Base-by-base conservation (phyloP, 2,113 vertebrate species). In the Phrynosoma platyrhinos region DNA sequence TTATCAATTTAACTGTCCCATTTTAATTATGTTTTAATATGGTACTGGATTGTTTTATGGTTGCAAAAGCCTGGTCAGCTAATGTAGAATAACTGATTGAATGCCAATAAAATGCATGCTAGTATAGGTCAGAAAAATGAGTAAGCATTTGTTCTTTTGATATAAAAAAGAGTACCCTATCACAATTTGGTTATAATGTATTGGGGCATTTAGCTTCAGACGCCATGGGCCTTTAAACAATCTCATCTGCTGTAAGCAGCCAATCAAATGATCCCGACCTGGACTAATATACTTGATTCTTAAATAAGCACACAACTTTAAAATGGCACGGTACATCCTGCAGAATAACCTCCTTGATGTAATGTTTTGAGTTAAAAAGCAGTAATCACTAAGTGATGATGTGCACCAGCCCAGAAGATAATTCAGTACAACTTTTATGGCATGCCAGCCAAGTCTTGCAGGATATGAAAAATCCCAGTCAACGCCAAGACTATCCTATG, bases 401-500 rank as follows among this genome's bases (percentile, higher is more conserved):
- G 79, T 66, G 12, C 79, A 64, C 86, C 79, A 82, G 69, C 69
- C 86, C 86, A 87, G 71, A 82, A 87, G 86, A 82, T 82, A 87
- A 87, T 87, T 87, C 55, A 75, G 86, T 87, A 75, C 53, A 87
- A 87, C 79, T 87, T 82, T 87, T 87, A 87, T 75, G 79, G 69
- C 79, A 74, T 87, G 69, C 86, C 86, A 87, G 79, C 79, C 79
- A 82, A 87, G 36, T 75, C 86, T 87, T 75, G 86, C 79, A 66
- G 69, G 79, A 87, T 75, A 82, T 87, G 79, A 87, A 87, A 87
- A 87, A 82, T 42, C 86, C 71, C 53, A 87, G 69, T 76, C 69
- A 87, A 82, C 53, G 69, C 69, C 79, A 87, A 87, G 42, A 90
- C 62, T 88, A 68, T 87, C 58, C 66, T 7, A 64, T 4, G 18